Evolutionary conservation across 2,797 vertebrate genomes (phyloP), one percentile per base, ranked within the genome.

Genomic region (Rhinella marina): DNA sequence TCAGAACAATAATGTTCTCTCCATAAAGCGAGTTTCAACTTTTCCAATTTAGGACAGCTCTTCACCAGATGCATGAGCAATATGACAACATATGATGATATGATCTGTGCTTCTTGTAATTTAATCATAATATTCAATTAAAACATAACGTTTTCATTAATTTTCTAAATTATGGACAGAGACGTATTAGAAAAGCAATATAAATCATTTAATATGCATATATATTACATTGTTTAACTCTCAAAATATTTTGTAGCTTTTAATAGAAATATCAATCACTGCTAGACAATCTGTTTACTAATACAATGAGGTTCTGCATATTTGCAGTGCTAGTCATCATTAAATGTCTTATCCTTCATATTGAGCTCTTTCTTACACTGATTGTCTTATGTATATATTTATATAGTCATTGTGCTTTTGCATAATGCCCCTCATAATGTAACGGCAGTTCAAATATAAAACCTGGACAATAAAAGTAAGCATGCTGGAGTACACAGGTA

Each of bases 331-430:
- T 86, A 61, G 27, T 68, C 86, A 70, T 82, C 88, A 77, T 86
- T 21, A 13, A 59, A 59, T 80, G 77, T 87, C 83, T 68, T 77
- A 92, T 88, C 86, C 82, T 73, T 41, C 83, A 87, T 64, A 84
- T 88, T 92, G 89, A 91, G 85, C 90, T 91, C 89, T 87, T 88
- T 90, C 86, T 86, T 93, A 92, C 88, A 92, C 91, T 93, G 95
- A 97, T 97, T 96, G 95, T 96, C 96, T 19, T 41, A 73, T 41
- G 48, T 21, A 41, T 68, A 68, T 68, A 64, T 25, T 0, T 90
- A 92, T 90, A 93, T 88, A 91, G 92, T 93, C 90, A 93, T 97
- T 97, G 96, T 96, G 95, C 95, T 96, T 95, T 93, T 94, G 91
- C 92, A 92, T 94, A 95, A 95, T 94, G 93, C 93, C 94, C 94